These are phyloP conservation scores for Thermophis baileyi DNA, from an alignment of 2,113 vertebrate species.

Conservation along the genomic window DNA sequence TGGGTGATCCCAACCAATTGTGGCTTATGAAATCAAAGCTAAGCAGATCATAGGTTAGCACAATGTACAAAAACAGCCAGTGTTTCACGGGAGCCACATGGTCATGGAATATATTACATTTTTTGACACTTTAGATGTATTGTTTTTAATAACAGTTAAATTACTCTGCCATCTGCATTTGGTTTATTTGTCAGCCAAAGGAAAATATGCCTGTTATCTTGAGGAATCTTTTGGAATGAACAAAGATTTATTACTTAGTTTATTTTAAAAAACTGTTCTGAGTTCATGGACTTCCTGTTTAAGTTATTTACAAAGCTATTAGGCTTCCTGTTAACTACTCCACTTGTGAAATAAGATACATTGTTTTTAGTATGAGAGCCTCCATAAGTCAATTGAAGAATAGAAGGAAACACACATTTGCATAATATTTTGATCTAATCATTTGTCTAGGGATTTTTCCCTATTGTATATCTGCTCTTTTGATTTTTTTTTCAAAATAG, in stretches of 20 bases:
- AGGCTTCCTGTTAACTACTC: slow-evolving; percentile 14
- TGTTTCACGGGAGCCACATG: neutral
- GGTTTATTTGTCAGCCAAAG: neutral
- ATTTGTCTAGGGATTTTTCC: neutral
- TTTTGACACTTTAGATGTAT: neutral
- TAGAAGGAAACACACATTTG: neutral
- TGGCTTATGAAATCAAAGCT: neutral
- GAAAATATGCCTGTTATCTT: slow-evolving; percentile 8
- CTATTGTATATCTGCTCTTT: neutral
- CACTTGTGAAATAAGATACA: slow-evolving; percentile 18
- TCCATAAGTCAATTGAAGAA: neutral
- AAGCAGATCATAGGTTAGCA: neutral
- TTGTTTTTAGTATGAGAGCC: slow-evolving; percentile 13
- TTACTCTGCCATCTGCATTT: neutral
- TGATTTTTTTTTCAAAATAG: neutral
- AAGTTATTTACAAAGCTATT: slow-evolving; percentile 11
- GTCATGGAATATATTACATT: neutral
- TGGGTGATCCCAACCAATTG: neutral
- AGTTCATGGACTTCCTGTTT: slow-evolving; percentile 27
- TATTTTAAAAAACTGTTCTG: neutral
- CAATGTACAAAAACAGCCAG: neutral
- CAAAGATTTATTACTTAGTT: slow-evolving; percentile 16
- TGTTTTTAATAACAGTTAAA: neutral
- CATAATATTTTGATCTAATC: neutral
- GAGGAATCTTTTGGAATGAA: slow-evolving; percentile 11